A percentile compares a stretch with the other conserved stretches of the same genome.
These are phyloP conservation scores for Carlito syrichta DNA, from an alignment of 2,113 vertebrate genomes.

Conservation along the genomic window DNA sequence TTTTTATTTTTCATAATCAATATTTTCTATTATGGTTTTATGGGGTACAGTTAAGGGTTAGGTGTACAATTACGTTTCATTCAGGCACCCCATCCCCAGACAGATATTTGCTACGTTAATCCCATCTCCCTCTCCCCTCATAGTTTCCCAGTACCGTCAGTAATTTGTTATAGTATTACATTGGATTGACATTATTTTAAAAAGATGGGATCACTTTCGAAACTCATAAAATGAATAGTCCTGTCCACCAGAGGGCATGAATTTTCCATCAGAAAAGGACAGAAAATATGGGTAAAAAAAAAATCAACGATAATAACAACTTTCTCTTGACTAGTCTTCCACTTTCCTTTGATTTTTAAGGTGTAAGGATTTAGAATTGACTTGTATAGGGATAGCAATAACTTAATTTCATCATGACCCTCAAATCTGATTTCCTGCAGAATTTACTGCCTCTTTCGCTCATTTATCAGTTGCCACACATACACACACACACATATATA, in stretches of 20 bases:
- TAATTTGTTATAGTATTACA: no score
- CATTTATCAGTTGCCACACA: background rate
- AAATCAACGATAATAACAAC: background rate
- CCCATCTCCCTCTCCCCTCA: no score
- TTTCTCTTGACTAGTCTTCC: background rate
- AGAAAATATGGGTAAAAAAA: background rate
- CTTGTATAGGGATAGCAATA: background rate
- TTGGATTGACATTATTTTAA: background rate
- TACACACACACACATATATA: no score
- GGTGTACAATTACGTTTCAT: no score
- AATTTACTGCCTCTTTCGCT: background rate
- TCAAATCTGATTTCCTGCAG: background rate
- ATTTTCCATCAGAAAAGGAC: slow-evolving; percentile 36
- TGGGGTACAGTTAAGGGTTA: no score
- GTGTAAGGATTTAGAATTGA: background rate
- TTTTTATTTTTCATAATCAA: no score
- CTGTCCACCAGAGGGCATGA: slow-evolving; percentile 63
- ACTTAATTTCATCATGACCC: background rate
- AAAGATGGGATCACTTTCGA: background rate
- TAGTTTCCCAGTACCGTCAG: no score
- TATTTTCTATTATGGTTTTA: no score
- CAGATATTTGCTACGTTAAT: no score
- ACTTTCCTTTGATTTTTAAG: slow-evolving; percentile 4
- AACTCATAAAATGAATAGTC: slow-evolving; percentile 40
- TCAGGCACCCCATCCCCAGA: no score